phyloP scores from a whole-genome alignment of 2,797 vertebrate genomes.

The Orestias chungarensis region DNA sequence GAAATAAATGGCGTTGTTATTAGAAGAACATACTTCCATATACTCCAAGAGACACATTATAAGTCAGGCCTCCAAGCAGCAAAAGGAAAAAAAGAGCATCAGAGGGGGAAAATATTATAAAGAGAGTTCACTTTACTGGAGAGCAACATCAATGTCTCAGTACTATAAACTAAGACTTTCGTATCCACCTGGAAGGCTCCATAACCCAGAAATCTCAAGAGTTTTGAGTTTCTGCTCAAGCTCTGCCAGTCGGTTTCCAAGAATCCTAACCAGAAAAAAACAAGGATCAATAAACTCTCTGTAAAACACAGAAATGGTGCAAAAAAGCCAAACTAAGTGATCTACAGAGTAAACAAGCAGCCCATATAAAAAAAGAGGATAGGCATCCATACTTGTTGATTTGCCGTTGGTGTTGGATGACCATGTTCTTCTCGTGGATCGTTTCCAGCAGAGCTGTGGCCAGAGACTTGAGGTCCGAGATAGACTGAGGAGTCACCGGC shows the following conservation, averaged over 20 bases:
- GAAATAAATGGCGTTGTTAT: not conserved
- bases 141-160: not conserved
- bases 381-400: constrained; percentile 89
- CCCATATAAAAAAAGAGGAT: not conserved
- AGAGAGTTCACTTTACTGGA: not conserved
- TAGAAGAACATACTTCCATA: constrained; percentile 88
- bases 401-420: constrained; percentile 97
- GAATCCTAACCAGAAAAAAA: constrained; percentile 81
- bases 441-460: constrained; percentile 96
- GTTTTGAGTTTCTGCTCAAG: constrained; percentile 95
- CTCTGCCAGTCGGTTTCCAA: constrained; percentile 93
- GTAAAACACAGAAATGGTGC: not conserved
- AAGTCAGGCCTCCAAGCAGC: constrained; percentile 92
- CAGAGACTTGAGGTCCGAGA: constrained; percentile 96
- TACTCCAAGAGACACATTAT: constrained; percentile 94
- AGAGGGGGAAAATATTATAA: constrained; percentile 35
- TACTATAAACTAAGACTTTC: not conserved
- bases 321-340: not conserved
- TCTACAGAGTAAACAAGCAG: not conserved
- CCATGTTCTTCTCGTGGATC: constrained; percentile 98
- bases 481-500: constrained; percentile 94
- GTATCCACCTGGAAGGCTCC: constrained; percentile 93
- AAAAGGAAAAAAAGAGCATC: constrained; percentile 76
- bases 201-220: constrained; percentile 95
- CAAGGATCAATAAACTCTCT: not conserved